Conservation (phyloP, 2,888 invertebrate species). For the Drosophila pseudotakahashii region DNA sequence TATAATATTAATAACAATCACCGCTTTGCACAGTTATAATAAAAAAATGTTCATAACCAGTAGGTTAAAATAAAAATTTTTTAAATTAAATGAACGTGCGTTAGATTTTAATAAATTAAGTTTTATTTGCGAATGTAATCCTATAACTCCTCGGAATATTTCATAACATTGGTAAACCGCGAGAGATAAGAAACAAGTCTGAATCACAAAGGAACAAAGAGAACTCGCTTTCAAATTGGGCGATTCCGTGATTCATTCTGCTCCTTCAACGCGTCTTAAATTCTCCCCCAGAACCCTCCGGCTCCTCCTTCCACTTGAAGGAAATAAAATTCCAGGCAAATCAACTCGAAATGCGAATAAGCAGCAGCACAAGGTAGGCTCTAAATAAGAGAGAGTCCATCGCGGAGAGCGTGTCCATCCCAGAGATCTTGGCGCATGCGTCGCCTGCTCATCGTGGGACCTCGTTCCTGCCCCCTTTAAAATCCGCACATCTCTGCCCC, state of each 20-base stretch:
- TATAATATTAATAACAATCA: too few relatives aligned
- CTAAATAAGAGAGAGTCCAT: slow-evolving; percentile 33
- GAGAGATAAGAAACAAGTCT: slow-evolving; percentile 16
- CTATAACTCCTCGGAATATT: slow-evolving; percentile 2
- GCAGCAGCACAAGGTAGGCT: slow-evolving; percentile 13
- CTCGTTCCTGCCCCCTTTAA: neutral
- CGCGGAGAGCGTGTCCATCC: slow-evolving; percentile 25
- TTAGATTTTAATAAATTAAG: too few relatives aligned
- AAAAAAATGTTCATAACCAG: too few relatives aligned
- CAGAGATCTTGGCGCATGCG: slow-evolving; percentile 73
- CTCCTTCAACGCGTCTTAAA: slow-evolving; percentile 19
- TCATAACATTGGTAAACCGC: slow-evolving; percentile 41
- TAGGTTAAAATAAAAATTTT: too few relatives aligned
- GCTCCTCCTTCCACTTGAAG: slow-evolving; percentile 19
- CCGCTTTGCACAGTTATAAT: too few relatives aligned
- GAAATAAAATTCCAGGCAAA: slow-evolving; percentile 78
- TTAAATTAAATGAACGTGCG: too few relatives aligned
- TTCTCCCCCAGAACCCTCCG: neutral
- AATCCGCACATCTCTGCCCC: neutral
- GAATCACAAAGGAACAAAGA: slow-evolving; percentile 31
- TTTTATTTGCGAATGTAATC: too few relatives aligned
- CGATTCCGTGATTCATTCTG: slow-evolving; percentile 42
- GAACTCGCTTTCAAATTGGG: slow-evolving; percentile 15
- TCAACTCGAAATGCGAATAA: slow-evolving; percentile 63
- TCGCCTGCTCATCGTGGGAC: slow-evolving; percentile 63